A percentile compares a stretch with the other conserved stretches of the same genome.
These are phyloP conservation scores for Cervus canadensis DNA, from an alignment of 2,113 vertebrate genomes.

Conservation along the genomic window DNA sequence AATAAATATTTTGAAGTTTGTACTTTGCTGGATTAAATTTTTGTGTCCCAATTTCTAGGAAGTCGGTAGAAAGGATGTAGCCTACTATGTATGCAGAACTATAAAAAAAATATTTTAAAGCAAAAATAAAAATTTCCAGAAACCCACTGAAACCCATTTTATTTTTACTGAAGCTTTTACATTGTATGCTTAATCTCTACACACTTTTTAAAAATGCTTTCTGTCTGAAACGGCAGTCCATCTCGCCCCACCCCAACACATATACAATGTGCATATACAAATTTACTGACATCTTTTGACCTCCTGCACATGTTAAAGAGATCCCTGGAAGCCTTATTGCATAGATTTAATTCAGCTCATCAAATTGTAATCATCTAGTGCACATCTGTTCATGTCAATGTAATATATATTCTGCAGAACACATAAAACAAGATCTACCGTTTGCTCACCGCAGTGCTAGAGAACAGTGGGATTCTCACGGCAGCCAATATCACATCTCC, in stretches of 20 bases:
- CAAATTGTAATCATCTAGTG: background rate
- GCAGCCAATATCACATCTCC: background rate
- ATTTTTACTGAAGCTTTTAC: background rate
- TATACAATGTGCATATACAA: background rate
- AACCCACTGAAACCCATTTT: background rate
- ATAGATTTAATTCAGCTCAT: background rate
- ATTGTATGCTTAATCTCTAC: background rate
- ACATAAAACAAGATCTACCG: background rate
- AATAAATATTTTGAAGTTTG: background rate
- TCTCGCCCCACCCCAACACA: fast-evolving
- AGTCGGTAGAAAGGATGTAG: background rate
- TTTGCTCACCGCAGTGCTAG: background rate
- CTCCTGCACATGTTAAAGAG: background rate
- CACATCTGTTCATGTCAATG: background rate
- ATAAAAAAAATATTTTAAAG: background rate
- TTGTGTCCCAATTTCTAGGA: background rate
- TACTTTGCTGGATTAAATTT: background rate
- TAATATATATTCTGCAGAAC: background rate
- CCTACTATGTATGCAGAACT: background rate
- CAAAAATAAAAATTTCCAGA: background rate
- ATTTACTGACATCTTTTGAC: background rate
- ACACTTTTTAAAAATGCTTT: background rate
- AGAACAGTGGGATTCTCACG: background rate
- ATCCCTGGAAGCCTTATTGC: background rate
- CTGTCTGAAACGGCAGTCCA: background rate